phyloP scores from a whole-genome alignment of 2,113 vertebrate genomes.

The Equus przewalskii region DNA sequence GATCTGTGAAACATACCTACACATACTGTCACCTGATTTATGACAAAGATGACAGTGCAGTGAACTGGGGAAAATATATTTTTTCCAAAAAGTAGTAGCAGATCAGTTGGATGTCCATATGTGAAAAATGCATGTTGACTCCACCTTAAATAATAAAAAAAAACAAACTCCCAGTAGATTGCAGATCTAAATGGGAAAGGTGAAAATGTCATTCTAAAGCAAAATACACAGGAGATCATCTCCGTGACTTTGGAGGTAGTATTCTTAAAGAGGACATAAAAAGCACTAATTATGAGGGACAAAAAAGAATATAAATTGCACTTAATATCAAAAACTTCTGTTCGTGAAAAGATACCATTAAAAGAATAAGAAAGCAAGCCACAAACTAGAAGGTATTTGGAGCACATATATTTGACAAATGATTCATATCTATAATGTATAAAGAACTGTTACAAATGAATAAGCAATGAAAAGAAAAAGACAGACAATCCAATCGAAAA shows the following conservation, averaged over 20 bases:
- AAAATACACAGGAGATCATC: neutral
- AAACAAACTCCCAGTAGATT: neutral
- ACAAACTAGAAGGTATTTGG: neutral
- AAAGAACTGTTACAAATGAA: slow-evolving; percentile 14
- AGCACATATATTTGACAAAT: neutral
- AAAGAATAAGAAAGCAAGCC: neutral
- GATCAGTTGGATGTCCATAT: neutral
- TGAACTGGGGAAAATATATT: neutral
- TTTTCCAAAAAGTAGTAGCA: neutral
- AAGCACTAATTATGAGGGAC: neutral
- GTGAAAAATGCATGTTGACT: neutral
- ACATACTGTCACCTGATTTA: neutral
- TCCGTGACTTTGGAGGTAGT: neutral
- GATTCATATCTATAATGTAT: neutral
- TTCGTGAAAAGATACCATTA: neutral
- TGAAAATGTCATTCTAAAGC: neutral
- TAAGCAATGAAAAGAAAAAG: neutral
- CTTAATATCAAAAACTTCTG: neutral
- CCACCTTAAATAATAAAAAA: neutral
- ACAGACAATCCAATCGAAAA: neutral
- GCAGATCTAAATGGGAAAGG: neutral
- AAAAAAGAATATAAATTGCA: neutral
- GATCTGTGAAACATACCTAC: neutral
- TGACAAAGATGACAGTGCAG: neutral
- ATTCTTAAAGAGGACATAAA: neutral